A percentile compares a stretch with the other conserved stretches of the same genome.
These are phyloP conservation scores for Onychomys torridus DNA, from an alignment of 2,797 vertebrate genomes.

Conservation along the genomic window DNA sequence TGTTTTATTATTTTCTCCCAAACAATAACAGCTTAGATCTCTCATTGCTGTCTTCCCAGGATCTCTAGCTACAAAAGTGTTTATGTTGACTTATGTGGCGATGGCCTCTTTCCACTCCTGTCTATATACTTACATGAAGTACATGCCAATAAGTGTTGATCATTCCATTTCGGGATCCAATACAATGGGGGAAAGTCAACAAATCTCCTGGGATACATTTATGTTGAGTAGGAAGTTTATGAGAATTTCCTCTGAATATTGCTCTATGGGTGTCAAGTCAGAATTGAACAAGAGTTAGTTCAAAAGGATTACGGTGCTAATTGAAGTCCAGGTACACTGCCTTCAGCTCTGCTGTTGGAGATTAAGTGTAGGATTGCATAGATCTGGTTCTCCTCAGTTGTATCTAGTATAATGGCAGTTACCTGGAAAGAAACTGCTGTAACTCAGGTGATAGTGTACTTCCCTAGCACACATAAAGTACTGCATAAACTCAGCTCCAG, in stretches of 20 bases:
- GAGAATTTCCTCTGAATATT: not conserved
- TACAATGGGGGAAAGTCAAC: not conserved
- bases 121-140: not conserved
- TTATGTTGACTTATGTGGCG: not conserved
- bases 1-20: not conserved
- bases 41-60: not conserved
- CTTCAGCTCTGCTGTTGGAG: not conserved
- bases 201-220: not conserved
- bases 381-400: not conserved
- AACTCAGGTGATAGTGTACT: not conserved
- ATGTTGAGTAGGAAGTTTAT: not conserved
- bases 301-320: not conserved
- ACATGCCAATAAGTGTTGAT: not conserved
- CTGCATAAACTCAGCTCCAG: not conserved
- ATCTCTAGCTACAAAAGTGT: not conserved
- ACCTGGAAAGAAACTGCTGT: not conserved
- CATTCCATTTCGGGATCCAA: not conserved
- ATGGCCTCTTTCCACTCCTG: not conserved
- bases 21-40: not conserved
- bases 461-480: not conserved
- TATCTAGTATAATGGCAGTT: not conserved
- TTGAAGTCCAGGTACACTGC: not conserved
- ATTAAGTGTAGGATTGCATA: not conserved
- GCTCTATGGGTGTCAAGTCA: not conserved
- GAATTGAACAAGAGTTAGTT: not conserved